Evolutionary conservation across 37 sponge, comb jelly and placozoan genomes (phyloP).

Genomic region (Beroe forskalii): DNA sequence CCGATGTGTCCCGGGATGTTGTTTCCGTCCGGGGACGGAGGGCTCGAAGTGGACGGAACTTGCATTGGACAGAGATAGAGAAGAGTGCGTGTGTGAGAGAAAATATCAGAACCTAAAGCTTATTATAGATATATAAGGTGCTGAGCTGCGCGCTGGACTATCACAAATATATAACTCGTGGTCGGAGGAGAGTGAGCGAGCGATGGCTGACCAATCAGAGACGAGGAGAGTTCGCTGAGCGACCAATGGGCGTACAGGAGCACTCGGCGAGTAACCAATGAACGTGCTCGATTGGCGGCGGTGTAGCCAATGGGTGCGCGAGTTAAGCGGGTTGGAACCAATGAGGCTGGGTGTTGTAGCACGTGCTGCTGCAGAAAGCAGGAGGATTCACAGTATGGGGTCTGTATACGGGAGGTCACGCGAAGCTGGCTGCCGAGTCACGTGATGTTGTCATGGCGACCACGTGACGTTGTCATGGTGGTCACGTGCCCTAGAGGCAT

Average conservation of each 20-base stretch:
- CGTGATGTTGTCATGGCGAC: neutral
- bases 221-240: neutral
- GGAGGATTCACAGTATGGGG: slow-evolving; percentile 25
- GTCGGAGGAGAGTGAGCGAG: neutral
- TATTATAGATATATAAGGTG: neutral
- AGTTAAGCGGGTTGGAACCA: neutral
- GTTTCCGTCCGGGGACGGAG: no score
- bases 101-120: neutral
- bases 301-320: neutral
- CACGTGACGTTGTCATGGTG: slow-evolving; percentile 47
- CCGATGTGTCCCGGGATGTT: no score
- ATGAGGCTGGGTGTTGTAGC: neutral
- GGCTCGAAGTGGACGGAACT: neutral
- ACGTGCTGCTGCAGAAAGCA: slow-evolving; percentile 1
- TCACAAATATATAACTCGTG: no score
- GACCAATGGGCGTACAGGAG: neutral
- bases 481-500: slow-evolving; percentile 10
- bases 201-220: neutral
- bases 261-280: neutral
- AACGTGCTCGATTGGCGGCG: neutral
- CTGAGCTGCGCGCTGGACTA: no score
- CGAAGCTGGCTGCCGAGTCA: no score
- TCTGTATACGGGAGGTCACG: neutral
- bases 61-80: neutral
- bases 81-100: no score